A percentile compares a stretch with the other conserved stretches of the same genome.
Conservation (phyloP, 2,113 vertebrate species). For the Daphoenositta chrysoptera region DNA sequence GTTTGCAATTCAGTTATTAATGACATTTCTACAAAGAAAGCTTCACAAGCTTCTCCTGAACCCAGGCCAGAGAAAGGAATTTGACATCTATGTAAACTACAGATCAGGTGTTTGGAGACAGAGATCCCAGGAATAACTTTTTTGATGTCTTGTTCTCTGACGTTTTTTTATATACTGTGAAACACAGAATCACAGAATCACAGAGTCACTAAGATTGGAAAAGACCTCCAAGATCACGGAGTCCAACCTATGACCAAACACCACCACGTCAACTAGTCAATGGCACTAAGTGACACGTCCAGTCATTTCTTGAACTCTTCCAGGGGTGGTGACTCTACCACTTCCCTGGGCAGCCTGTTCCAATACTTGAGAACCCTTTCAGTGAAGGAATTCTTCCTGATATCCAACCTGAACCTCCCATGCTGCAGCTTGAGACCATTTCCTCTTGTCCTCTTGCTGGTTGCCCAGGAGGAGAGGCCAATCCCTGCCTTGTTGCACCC, state of each 20-base stretch:
- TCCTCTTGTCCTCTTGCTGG: neutral
- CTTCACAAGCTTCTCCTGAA: neutral
- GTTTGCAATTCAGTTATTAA: neutral
- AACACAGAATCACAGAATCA: neutral
- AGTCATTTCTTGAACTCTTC: neutral
- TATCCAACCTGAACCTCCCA: neutral
- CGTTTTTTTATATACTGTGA: neutral
- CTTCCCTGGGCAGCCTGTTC: neutral
- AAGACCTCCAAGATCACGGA: neutral
- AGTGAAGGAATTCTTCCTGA: neutral
- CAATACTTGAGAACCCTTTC: neutral
- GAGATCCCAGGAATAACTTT: neutral
- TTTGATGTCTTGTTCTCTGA: neutral
- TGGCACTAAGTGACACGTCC: neutral
- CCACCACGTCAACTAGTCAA: neutral
- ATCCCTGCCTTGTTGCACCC: fast-evolving
- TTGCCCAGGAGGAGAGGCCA: neutral
- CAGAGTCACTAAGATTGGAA: neutral
- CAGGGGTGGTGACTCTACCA: neutral
- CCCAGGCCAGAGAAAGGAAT: neutral
- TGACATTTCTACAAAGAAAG: neutral
- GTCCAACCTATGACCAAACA: neutral
- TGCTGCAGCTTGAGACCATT: neutral
- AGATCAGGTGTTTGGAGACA: neutral
- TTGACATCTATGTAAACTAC: neutral